A percentile compares a stretch with the other conserved stretches of the same genome.
Conservation (phyloP, 2,888 invertebrate species). For the Caenorhabditis afra region DNA sequence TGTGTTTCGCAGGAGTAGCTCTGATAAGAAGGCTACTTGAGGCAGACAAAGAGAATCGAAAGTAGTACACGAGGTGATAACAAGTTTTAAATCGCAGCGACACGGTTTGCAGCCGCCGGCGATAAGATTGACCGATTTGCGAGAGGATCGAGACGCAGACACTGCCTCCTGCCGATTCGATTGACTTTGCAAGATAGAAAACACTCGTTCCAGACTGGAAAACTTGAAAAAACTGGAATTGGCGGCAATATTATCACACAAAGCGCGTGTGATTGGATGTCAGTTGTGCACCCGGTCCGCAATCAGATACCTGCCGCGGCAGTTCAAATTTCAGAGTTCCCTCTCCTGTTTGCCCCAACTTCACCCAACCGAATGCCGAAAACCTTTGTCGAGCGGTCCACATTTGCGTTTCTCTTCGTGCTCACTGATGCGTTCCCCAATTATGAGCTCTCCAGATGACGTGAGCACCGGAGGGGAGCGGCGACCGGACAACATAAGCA, state of each 20-base stretch:
- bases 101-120: background rate
- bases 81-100: slow-evolving; percentile 26
- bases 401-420: background rate
- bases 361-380: background rate
- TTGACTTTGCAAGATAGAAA: too few species aligned
- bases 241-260: too few species aligned
- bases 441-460: slow-evolving; percentile 41
- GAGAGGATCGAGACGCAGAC: background rate
- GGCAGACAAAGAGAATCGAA: slow-evolving; percentile 25
- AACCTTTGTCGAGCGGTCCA: background rate
- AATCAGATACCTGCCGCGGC: slow-evolving; percentile 1
- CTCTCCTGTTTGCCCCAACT: background rate
- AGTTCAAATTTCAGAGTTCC: slow-evolving; percentile 1
- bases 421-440: slow-evolving; percentile 45
- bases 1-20: too few species aligned
- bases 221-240: background rate
- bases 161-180: background rate
- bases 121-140: background rate
- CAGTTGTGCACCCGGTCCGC: slow-evolving; percentile 4
- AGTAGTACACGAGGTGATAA: slow-evolving; percentile 26
- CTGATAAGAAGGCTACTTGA: slow-evolving; percentile 7
- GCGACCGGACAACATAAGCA: slow-evolving; percentile 34
- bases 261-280: too few species aligned
- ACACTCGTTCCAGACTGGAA: background rate
- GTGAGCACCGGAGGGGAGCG: slow-evolving; percentile 14